Evolutionary conservation across 2,113 vertebrate species (phyloP).

Genomic region (Candoia aspera): DNA sequence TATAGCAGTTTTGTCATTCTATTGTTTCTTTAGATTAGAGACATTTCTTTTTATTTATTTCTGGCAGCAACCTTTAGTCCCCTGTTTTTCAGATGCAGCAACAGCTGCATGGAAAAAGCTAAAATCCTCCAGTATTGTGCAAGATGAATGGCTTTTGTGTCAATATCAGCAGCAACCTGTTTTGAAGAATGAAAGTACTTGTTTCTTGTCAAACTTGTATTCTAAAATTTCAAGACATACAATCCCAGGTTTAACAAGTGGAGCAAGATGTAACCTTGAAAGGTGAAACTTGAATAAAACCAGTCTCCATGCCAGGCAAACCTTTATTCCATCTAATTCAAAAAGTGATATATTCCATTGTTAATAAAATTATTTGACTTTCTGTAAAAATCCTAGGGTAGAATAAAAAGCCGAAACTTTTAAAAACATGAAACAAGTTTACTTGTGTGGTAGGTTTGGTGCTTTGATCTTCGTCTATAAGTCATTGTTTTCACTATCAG

Average conservation of each 20-base stretch:
- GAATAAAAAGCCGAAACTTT: background rate
- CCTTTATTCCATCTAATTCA: background rate
- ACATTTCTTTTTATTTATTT: fast-evolving
- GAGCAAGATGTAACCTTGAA: background rate
- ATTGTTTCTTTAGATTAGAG: slow-evolving; percentile 47
- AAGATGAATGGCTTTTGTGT: slow-evolving; percentile 26
- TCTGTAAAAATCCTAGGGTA: background rate
- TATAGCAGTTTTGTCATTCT: background rate
- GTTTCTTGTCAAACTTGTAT: background rate
- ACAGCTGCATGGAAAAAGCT: slow-evolving; percentile 4
- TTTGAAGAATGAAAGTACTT: background rate
- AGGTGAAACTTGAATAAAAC: background rate
- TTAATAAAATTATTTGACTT: background rate
- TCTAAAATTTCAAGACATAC: background rate
- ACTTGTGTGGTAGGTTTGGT: background rate
- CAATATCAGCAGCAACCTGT: background rate
- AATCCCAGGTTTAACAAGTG: background rate
- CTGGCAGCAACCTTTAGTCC: slow-evolving; percentile 26
- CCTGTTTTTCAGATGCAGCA: slow-evolving; percentile 3
- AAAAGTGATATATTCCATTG: background rate
- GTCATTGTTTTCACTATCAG: background rate
- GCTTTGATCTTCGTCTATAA: background rate
- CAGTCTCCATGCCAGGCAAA: background rate
- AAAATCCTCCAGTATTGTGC: background rate
- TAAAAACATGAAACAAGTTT: background rate